These are phyloP conservation scores for Hemithea aestivaria DNA, from an alignment of 2,888 invertebrate species.

Conservation along the genomic window DNA sequence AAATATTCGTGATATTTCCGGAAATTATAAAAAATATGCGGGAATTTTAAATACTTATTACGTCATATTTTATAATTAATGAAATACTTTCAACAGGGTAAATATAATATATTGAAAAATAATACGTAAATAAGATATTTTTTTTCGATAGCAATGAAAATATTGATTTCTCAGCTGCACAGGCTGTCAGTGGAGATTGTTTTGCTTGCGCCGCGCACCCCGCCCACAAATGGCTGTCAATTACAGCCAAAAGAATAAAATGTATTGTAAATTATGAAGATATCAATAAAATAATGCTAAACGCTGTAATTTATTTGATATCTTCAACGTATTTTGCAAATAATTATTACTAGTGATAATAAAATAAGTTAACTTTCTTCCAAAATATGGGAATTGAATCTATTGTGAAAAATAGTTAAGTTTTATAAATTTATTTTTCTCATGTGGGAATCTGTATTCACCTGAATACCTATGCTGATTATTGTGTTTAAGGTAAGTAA, in stretches of 20 bases:
- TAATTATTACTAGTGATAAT: conserved; percentile 5
- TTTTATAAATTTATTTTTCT: conserved; percentile 33
- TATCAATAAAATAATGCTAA: conserved; percentile 9
- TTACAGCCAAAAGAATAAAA: conserved; percentile 34
- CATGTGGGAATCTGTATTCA: conserved; percentile 8
- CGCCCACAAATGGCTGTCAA: conserved; percentile 66
- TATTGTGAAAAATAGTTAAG: conserved; percentile 9
- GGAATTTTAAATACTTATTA: too few relatives aligned
- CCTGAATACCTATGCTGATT: conserved; percentile 6
- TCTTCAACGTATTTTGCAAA: neutral
- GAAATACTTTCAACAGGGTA: too few relatives aligned
- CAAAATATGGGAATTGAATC: conserved; percentile 12
- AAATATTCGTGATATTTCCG: too few relatives aligned
- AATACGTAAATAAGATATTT: too few relatives aligned
- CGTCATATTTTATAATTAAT: too few relatives aligned
- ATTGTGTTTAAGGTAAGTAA: conserved; percentile 29
- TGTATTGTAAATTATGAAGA: conserved; percentile 31
- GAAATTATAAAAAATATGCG: too few relatives aligned
- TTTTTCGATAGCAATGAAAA: conserved; percentile 2
- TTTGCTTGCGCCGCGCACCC: conserved; percentile 55
- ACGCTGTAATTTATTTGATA: conserved; percentile 1
- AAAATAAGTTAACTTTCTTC: neutral
- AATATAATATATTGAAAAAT: too few relatives aligned
- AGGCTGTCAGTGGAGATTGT: conserved; percentile 52
- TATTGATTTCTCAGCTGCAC: conserved; percentile 32